These are phyloP conservation scores for Clytia hemisphaerica DNA, from an alignment of 30 jellyfish, hydroid and myxozoan genomes.

Conservation along the genomic window DNA sequence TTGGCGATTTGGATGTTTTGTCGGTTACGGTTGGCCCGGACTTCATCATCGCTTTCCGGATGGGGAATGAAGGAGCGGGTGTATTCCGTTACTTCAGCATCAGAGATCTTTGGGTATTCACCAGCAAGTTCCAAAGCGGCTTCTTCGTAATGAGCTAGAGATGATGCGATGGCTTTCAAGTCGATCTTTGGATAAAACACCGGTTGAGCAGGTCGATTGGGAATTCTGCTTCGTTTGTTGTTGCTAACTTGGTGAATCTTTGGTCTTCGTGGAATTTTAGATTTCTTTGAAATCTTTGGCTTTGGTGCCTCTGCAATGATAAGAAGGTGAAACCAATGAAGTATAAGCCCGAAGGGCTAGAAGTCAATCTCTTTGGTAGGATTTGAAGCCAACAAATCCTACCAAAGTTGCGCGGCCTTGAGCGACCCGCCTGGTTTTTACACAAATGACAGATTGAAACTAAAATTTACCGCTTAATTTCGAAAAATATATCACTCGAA, in stretches of 20 bases:
- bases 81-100: constrained; percentile 42
- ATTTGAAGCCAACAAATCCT: too few species aligned
- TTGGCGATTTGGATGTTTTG: constrained; percentile 84
- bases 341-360: too few species aligned
- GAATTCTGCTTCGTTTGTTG: constrained; percentile 22
- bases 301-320: not conserved
- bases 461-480: too few species aligned
- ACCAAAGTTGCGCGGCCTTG: too few species aligned
- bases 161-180: constrained; percentile 75
- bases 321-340: too few species aligned
- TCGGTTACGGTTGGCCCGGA: constrained; percentile 17
- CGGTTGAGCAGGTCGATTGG: constrained; percentile 36
- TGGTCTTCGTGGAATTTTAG: too few species aligned
- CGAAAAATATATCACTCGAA: too few species aligned
- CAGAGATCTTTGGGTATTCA: constrained; percentile 71
- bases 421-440: too few species aligned
- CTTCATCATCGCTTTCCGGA: constrained; percentile 35
- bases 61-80: constrained; percentile 82
- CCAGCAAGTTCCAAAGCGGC: constrained; percentile 90
- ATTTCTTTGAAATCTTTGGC: constrained; percentile 21
- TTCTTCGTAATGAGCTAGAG: constrained; percentile 84
- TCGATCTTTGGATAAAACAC: constrained; percentile 75
- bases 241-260: too few species aligned
- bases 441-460: too few species aligned
- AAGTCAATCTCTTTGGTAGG: too few species aligned